phyloP scores from a whole-genome alignment of 2,113 vertebrate genomes.

The Sylvia atricapilla region DNA sequence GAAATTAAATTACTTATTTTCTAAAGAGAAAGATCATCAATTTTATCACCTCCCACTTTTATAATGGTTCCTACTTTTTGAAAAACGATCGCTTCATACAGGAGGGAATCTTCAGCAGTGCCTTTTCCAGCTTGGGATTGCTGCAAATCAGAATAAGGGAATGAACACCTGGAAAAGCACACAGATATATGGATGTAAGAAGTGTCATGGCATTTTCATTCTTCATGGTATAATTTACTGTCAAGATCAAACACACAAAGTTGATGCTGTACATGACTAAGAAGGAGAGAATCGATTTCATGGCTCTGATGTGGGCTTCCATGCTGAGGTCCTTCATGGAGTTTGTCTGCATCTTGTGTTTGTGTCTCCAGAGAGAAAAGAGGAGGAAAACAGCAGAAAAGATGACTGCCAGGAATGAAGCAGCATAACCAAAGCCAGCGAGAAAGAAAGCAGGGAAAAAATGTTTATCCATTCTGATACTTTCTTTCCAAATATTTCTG shows the following conservation, averaged over 20 bases:
- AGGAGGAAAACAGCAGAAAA: background rate
- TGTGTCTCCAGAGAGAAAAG: too few species aligned
- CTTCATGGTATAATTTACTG: rapidly evolving
- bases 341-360: background rate
- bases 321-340: background rate
- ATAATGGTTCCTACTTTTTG: background rate
- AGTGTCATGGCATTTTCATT: too few species aligned
- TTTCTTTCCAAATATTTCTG: too few species aligned
- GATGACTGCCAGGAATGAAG: background rate
- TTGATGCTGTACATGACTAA: background rate
- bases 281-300: background rate
- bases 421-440: too few species aligned
- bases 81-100: background rate
- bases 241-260: background rate
- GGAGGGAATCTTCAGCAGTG: background rate
- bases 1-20: background rate
- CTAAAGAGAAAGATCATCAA: background rate
- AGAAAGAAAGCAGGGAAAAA: too few species aligned
- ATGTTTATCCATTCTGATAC: background rate
- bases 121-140: constrained; percentile 5
- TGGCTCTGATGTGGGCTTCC: constrained; percentile 14
- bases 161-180: background rate
- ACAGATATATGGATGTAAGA: too few species aligned
- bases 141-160: constrained; percentile 8
- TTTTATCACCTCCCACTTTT: background rate